phyloP scores from a whole-genome alignment of 2,888 invertebrate genomes.

The Villa cingulata region DNA sequence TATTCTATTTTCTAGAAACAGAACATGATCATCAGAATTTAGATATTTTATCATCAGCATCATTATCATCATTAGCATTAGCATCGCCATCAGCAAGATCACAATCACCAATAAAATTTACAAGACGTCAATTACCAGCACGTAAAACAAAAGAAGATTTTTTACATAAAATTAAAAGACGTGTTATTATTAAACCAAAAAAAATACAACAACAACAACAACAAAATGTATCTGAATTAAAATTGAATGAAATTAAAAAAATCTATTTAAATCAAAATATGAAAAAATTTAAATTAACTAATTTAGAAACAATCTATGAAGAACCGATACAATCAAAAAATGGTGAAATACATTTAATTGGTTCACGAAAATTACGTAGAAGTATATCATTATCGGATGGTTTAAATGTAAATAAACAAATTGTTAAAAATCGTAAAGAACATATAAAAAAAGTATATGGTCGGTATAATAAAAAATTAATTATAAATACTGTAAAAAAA shows the following conservation, averaged over 20 bases:
- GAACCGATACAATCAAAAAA: constrained; percentile 21
- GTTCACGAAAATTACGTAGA: constrained; percentile 24
- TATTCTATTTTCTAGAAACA: too few relatives aligned
- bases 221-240: too few relatives aligned
- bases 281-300: constrained; percentile 18
- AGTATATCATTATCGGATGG: constrained; percentile 27
- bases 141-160: constrained; percentile 26
- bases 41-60: too few relatives aligned
- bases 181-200: constrained; percentile 24
- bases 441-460: constrained; percentile 31
- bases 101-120: too few relatives aligned
- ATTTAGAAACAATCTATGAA: constrained; percentile 30
- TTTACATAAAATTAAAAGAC: constrained; percentile 22
- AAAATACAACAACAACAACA: background rate
- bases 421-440: constrained; percentile 26
- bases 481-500: constrained; percentile 23
- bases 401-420: constrained; percentile 23
- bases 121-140: constrained; percentile 20
- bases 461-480: constrained; percentile 7
- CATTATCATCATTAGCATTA: too few relatives aligned
- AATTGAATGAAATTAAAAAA: too few relatives aligned
- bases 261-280: constrained; percentile 17
- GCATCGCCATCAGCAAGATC: too few relatives aligned
- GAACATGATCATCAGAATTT: too few relatives aligned
- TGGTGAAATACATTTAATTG: constrained; percentile 21